phyloP scores from a whole-genome alignment of 2,113 vertebrate species.

The Acanthochromis polyacanthus region DNA sequence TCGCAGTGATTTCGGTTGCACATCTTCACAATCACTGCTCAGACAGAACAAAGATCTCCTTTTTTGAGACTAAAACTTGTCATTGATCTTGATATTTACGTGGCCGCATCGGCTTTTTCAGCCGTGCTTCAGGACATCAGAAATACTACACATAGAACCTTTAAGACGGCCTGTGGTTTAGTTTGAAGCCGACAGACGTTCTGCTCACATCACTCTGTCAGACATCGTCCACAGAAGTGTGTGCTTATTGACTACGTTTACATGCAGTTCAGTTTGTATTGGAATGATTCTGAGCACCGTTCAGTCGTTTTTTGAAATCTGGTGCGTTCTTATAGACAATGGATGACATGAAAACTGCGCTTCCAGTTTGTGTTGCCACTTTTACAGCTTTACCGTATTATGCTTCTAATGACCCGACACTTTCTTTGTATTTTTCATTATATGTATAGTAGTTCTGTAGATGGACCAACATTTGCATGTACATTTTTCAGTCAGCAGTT shows the following conservation, averaged over 20 bases:
- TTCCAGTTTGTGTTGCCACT: too few relatives aligned
- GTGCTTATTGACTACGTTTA: constrained; percentile 45
- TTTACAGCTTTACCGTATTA: too few relatives aligned
- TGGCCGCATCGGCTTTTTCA: not conserved
- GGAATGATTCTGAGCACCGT: not conserved
- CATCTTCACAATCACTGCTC: too few relatives aligned
- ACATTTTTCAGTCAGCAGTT: too few relatives aligned
- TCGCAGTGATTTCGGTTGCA: too few relatives aligned
- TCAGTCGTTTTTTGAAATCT: too few relatives aligned
- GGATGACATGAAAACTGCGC: too few relatives aligned
- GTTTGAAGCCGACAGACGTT: not conserved
- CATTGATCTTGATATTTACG: not conserved
- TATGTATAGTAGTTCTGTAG: too few relatives aligned
- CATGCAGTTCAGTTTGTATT: constrained; percentile 30
- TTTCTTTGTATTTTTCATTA: too few relatives aligned
- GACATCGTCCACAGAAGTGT: not conserved
- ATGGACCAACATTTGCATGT: too few relatives aligned
- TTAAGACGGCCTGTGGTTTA: constrained; percentile 21
- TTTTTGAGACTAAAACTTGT: not conserved
- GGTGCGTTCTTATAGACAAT: too few relatives aligned
- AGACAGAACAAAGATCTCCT: not conserved
- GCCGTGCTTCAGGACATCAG: constrained; percentile 24
- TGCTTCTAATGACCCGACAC: too few relatives aligned
- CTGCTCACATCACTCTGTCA: not conserved
- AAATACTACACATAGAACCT: constrained; percentile 60